Percentiles rank a stretch among this genome's conserved stretches.
These are phyloP conservation scores for Neolamprologus toae DNA, from an alignment of 2,113 vertebrate genomes.

Conservation along the genomic window DNA sequence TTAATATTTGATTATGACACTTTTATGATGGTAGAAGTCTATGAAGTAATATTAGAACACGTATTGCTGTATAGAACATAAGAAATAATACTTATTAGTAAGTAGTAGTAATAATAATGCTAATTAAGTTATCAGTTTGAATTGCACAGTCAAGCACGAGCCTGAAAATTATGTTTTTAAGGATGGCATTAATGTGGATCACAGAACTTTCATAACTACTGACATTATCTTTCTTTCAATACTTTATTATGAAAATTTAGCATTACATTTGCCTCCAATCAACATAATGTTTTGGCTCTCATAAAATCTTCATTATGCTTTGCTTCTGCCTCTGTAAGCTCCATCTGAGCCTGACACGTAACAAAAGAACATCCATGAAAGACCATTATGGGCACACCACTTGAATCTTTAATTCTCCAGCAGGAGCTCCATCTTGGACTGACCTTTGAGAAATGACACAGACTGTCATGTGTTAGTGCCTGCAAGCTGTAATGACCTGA, in stretches of 20 bases:
- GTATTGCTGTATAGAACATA: background rate
- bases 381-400: background rate
- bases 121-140: background rate
- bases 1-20: background rate
- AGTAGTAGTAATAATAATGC: background rate
- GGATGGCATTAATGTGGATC: background rate
- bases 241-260: background rate
- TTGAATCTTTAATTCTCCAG: slow-evolving; percentile 8
- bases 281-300: background rate
- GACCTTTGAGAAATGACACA: slow-evolving; percentile 45
- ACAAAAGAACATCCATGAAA: background rate
- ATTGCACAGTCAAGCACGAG: background rate
- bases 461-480: slow-evolving; percentile 11
- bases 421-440: slow-evolving; percentile 10
- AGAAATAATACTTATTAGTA: background rate
- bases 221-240: background rate
- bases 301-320: background rate
- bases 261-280: background rate
- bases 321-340: background rate
- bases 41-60: background rate
- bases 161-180: background rate
- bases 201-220: background rate
- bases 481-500: slow-evolving; percentile 4
- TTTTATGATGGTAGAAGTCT: background rate
- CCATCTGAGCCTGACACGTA: background rate